These are phyloP conservation scores for Sylvia atricapilla DNA, from an alignment of 2,113 vertebrate species.

Conservation along the genomic window DNA sequence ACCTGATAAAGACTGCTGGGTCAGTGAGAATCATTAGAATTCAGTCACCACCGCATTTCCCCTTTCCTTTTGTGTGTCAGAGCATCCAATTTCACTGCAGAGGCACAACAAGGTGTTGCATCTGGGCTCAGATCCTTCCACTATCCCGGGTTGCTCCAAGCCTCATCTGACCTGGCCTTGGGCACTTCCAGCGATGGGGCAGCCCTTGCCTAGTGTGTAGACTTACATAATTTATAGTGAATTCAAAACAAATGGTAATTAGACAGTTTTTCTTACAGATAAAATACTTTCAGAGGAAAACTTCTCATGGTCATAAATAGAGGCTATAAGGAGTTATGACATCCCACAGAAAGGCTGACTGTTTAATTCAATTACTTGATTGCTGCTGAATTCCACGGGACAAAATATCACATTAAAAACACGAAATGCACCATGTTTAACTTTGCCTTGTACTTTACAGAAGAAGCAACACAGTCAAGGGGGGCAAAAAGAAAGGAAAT, in stretches of 20 bases:
- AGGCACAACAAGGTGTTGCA: not conserved
- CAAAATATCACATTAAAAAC: not conserved
- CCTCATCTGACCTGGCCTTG: not conserved
- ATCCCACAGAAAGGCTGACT: not conserved
- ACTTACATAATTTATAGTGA: not conserved
- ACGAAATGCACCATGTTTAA: not conserved
- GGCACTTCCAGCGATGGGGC: not conserved
- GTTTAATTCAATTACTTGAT: not conserved
- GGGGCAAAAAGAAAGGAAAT: not conserved
- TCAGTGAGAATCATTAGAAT: not conserved
- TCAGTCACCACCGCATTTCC: not conserved
- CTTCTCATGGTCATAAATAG: not conserved
- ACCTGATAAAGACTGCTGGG: not conserved
- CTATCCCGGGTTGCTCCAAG: not conserved
- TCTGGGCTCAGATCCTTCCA: not conserved
- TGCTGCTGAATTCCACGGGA: not conserved
- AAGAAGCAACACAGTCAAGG: not conserved
- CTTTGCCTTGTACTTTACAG: not conserved
- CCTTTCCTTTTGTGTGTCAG: not conserved
- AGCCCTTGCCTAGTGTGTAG: not conserved
- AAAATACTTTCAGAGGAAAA: not conserved
- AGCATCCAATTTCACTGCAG: not conserved
- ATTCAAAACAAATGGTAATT: not conserved
- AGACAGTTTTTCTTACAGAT: not conserved
- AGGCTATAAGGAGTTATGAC: not conserved